These are phyloP conservation scores for Solea senegalensis DNA, from an alignment of 2,113 vertebrate species.

Conservation along the genomic window DNA sequence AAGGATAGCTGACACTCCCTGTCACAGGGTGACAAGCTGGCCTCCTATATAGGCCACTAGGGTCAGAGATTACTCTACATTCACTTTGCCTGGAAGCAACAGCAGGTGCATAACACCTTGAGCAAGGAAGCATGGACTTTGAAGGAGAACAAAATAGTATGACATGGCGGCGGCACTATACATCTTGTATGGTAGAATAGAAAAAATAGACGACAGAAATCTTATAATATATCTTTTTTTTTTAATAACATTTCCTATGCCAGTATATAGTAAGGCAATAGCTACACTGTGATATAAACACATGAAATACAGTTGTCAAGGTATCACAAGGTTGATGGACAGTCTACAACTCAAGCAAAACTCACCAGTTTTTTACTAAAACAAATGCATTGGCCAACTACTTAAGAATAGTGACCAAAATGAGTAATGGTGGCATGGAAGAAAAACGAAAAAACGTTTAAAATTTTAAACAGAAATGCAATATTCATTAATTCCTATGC, in stretches of 20 bases:
- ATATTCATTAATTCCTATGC: too few species aligned
- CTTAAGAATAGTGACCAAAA: background rate
- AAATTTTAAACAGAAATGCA: too few species aligned
- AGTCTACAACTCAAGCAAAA: background rate
- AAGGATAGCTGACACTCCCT: constrained; percentile 1
- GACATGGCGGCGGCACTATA: background rate
- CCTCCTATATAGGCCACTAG: constrained; percentile 42
- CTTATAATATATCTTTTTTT: background rate
- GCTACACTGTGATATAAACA: background rate
- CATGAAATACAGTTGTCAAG: background rate
- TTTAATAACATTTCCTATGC: background rate
- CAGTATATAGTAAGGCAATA: too few species aligned
- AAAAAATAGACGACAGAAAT: background rate
- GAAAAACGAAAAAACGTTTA: too few species aligned
- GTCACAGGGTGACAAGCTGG: constrained; percentile 28
- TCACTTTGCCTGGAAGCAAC: constrained; percentile 47
- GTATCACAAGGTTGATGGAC: background rate
- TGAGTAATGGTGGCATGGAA: background rate
- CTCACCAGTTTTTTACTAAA: background rate
- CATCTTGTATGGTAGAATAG: background rate
- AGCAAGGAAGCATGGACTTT: constrained; percentile 23
- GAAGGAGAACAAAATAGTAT: background rate
- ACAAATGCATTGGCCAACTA: background rate
- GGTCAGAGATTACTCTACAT: constrained; percentile 40
- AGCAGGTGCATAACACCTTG: constrained; percentile 38